Conservation (phyloP, 2,888 invertebrate species). For the Caenorhabditis plicata region DNA sequence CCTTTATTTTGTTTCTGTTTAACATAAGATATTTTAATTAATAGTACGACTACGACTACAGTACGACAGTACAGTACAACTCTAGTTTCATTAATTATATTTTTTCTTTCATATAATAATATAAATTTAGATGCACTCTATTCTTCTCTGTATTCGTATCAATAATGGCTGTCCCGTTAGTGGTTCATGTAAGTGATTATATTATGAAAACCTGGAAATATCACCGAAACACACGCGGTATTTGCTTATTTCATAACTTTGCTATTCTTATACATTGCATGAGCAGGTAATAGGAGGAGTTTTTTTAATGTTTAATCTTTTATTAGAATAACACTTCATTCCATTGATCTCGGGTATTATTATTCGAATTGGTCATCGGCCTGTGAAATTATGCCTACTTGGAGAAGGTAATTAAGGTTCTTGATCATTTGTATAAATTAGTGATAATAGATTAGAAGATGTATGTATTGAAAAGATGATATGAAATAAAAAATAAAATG, state of each 20-base stretch:
- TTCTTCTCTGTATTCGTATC: too few relatives aligned
- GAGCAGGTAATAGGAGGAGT: background rate
- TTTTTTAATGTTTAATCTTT: background rate
- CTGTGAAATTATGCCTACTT: constrained; percentile 19
- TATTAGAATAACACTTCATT: constrained; percentile 9
- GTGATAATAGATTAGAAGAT: background rate
- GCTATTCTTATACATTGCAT: constrained; percentile 7
- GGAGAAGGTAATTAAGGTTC: background rate
- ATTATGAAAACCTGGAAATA: too few relatives aligned
- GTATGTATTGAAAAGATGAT: background rate
- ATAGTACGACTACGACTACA: too few relatives aligned
- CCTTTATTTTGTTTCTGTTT: too few relatives aligned
- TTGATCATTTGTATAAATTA: background rate
- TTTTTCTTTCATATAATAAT: too few relatives aligned
- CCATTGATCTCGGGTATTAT: constrained; percentile 15
- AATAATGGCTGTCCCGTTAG: too few relatives aligned
- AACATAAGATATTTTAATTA: too few relatives aligned
- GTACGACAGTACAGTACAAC: too few relatives aligned
- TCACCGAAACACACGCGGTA: too few relatives aligned
- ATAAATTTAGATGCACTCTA: too few relatives aligned
- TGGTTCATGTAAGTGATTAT: too few relatives aligned
- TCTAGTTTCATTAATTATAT: too few relatives aligned
- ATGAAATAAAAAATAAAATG: background rate
- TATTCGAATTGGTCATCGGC: constrained; percentile 7
- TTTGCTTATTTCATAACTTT: constrained; percentile 12